A percentile compares a stretch with the other conserved stretches of the same genome.
phyloP scores from a whole-genome alignment of 2,888 invertebrate genomes.

The Cheiracanthium punctorium region DNA sequence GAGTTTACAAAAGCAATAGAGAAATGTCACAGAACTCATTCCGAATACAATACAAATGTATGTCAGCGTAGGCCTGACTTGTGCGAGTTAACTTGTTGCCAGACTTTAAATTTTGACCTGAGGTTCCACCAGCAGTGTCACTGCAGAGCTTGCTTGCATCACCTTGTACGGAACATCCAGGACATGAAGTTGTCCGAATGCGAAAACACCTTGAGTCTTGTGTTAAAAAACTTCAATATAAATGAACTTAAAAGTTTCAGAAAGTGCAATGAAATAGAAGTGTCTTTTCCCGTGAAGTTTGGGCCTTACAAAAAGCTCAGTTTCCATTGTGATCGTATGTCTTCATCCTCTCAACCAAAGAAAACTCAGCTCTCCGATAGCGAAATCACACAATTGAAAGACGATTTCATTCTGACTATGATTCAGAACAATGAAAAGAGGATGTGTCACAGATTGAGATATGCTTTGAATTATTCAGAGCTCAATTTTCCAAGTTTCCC shows the following conservation, averaged over 20 bases:
- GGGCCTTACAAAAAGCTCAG: constrained; percentile 55
- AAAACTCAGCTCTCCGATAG: constrained; percentile 32
- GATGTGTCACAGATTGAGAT: constrained; percentile 68
- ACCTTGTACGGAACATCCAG: constrained; percentile 29
- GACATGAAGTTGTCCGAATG: constrained; percentile 64
- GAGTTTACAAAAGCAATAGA: constrained; percentile 70
- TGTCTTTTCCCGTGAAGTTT: constrained; percentile 60
- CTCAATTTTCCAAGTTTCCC: constrained; percentile 71
- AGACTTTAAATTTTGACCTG: constrained; percentile 29
- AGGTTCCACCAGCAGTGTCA: constrained; percentile 30
- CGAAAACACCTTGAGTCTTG: constrained; percentile 53
- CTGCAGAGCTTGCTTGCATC: constrained; percentile 56
- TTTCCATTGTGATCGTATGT: constrained; percentile 42
- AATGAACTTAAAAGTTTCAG: constrained; percentile 38
- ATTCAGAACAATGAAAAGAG: constrained; percentile 69
- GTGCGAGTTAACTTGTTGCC: constrained; percentile 64
- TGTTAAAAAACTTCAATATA: constrained; percentile 47
- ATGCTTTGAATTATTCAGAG: constrained; percentile 72
- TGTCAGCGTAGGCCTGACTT: constrained; percentile 40
- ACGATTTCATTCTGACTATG: constrained; percentile 71
- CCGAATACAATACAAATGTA: constrained; percentile 32
- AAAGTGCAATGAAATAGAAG: constrained; percentile 54
- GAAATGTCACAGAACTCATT: constrained; percentile 63
- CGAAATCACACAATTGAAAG: constrained; percentile 54
- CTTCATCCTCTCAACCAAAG: background rate